Conservation (phyloP, 1,140 invertebrate genomes). For the Drosophila eugracilis region DNA sequence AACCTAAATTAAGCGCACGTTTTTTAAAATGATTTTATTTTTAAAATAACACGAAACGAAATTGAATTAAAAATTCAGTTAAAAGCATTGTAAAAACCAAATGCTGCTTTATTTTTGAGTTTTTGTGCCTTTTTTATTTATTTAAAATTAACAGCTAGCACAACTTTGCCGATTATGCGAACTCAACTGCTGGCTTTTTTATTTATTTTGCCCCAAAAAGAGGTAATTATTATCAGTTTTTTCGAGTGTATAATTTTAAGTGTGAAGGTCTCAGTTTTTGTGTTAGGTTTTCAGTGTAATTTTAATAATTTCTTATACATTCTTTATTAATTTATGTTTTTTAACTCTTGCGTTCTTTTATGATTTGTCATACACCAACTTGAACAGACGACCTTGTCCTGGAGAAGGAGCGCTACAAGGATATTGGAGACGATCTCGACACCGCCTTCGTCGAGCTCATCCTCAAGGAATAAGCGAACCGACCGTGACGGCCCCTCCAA, state of each 20-base stretch:
- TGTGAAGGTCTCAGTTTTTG: constrained; percentile 20
- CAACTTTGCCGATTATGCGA: constrained; percentile 62
- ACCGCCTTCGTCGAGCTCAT: constrained; percentile 99
- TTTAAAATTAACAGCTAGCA: constrained; percentile 65
- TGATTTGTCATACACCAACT: constrained; percentile 58
- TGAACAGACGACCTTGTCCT: constrained; percentile 98
- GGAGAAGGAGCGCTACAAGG: constrained; percentile 99
- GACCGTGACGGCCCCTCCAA: constrained; percentile 38
- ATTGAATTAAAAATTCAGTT: constrained; percentile 50
- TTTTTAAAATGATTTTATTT: constrained; percentile 37
- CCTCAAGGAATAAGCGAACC: constrained; percentile 84
- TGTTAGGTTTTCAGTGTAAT: constrained; percentile 39
- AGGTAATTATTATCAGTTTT: constrained; percentile 61
- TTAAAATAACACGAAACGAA: constrained; percentile 39
- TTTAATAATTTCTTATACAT: constrained; percentile 33
- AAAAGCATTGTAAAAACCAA: constrained; percentile 71
- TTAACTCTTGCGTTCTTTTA: constrained; percentile 63
- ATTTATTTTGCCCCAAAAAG: constrained; percentile 31
- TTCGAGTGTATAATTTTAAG: constrained; percentile 17
- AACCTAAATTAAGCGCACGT: constrained; percentile 50
- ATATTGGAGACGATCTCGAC: constrained; percentile 99
- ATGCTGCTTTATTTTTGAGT: constrained; percentile 42
- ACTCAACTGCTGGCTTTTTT: constrained; percentile 48
- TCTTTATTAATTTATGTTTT: constrained; percentile 62
- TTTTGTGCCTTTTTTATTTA: constrained; percentile 38